Conservation (phyloP, 2,113 vertebrate genomes). For the Tenrec ecaudatus region DNA sequence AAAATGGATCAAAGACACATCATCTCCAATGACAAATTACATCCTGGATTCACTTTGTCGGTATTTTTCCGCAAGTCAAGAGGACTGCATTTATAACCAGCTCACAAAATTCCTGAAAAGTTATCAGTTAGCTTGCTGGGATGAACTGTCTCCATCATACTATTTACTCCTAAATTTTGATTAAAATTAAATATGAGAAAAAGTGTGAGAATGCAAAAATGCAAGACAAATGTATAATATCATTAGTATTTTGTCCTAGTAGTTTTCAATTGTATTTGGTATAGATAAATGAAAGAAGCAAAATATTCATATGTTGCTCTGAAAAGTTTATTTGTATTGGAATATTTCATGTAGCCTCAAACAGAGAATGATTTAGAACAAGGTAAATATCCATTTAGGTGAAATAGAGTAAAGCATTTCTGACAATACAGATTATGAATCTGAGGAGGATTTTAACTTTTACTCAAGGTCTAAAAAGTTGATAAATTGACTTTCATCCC, state of each 20-base stretch:
- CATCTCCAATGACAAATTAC: slow-evolving; percentile 16
- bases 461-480: background rate
- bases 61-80: background rate
- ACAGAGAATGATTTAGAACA: background rate
- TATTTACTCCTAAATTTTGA: too few relatives aligned
- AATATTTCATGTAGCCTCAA: background rate
- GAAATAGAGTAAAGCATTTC: background rate
- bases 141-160: too few relatives aligned
- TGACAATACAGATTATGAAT: background rate
- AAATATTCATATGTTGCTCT: background rate
- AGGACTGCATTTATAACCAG: background rate
- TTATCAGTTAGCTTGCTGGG: too few relatives aligned
- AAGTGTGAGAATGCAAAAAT: background rate
- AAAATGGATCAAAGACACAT: slow-evolving; percentile 11
- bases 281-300: background rate
- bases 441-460: background rate
- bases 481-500: background rate
- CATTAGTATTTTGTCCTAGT: background rate
- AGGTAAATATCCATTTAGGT: background rate
- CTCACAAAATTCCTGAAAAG: too few relatives aligned
- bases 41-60: background rate
- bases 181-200: background rate
- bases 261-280: background rate
- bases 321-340: background rate
- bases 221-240: background rate